These are phyloP conservation scores for Tanytarsus gracilentus DNA, from an alignment of 2,888 invertebrate species.

Conservation along the genomic window DNA sequence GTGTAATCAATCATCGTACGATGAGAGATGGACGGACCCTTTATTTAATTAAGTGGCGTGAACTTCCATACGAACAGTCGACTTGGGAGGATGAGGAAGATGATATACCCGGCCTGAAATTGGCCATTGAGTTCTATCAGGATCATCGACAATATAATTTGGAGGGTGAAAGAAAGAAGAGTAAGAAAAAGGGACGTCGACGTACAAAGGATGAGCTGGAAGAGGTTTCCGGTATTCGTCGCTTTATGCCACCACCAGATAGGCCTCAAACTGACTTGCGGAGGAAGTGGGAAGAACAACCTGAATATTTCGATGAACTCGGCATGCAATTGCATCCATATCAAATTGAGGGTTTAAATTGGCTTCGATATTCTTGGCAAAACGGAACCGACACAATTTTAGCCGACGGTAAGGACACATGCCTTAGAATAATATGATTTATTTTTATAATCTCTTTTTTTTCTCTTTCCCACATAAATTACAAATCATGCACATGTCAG, in stretches of 20 bases:
- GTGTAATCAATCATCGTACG: slow-evolving; percentile 90
- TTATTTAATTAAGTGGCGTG: slow-evolving; percentile 96
- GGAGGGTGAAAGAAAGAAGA: slow-evolving; percentile 55
- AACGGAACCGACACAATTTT: slow-evolving; percentile 95
- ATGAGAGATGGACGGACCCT: slow-evolving; percentile 72
- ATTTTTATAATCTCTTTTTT: neutral
- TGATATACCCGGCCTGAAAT: slow-evolving; percentile 78
- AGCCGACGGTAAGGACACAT: too few species aligned
- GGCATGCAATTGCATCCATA: slow-evolving; percentile 96
- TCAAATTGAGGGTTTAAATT: slow-evolving; percentile 96
- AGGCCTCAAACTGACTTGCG: slow-evolving; percentile 79
- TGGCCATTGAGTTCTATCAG: slow-evolving; percentile 84
- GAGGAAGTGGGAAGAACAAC: slow-evolving; percentile 91
- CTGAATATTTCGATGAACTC: slow-evolving; percentile 80
- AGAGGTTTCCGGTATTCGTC: slow-evolving; percentile 54
- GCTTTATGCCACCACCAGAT: slow-evolving; percentile 72
- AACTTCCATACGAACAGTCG: slow-evolving; percentile 90
- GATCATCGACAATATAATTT: slow-evolving; percentile 67
- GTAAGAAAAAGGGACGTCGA: slow-evolving; percentile 68
- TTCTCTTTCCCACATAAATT: neutral
- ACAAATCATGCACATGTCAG: too few species aligned
- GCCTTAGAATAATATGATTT: slow-evolving; percentile 56
- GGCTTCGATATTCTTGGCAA: slow-evolving; percentile 95
- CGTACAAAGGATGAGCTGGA: slow-evolving; percentile 59
- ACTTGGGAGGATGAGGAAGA: slow-evolving; percentile 96